Evolutionary conservation across 1,140 invertebrate species (phyloP).

Genomic region (Orchesella cincta): DNA sequence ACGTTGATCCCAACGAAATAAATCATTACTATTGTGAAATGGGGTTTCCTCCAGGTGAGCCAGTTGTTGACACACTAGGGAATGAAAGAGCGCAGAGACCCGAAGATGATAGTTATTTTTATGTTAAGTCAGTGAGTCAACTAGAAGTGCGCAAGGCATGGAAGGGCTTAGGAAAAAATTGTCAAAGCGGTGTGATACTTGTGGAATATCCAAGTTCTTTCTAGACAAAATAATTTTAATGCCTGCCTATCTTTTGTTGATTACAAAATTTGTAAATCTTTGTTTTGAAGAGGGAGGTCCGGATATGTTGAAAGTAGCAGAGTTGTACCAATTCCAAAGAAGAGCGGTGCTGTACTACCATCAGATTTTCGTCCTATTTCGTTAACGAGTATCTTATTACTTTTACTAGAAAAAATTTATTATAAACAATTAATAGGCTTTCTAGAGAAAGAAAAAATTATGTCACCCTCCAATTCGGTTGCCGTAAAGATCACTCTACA

Average conservation of each 20-base stretch:
- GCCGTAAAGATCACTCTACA: constrained; percentile 21
- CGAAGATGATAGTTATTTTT: background rate
- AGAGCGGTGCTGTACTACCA: background rate
- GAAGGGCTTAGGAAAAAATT: background rate
- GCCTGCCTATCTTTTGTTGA: background rate
- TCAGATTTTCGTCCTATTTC: background rate
- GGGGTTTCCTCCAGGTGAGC: background rate
- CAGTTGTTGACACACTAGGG: background rate
- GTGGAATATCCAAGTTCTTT: background rate
- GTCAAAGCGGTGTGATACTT: background rate
- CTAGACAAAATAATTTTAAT: background rate
- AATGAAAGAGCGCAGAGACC: background rate
- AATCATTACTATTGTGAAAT: constrained; percentile 26
- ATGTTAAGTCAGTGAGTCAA: background rate
- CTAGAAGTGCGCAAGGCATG: background rate
- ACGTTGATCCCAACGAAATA: background rate
- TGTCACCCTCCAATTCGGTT: constrained; percentile 32
- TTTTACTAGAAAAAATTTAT: constrained; percentile 20
- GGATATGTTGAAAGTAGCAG: background rate
- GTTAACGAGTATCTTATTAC: background rate
- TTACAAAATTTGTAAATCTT: background rate
- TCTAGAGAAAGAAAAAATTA: background rate
- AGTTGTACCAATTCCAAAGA: constrained; percentile 1
- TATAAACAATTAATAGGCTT: background rate
- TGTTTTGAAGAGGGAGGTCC: background rate